Evolutionary conservation across 2,113 vertebrate genomes (phyloP).

Genomic region (Poeciliopsis turrubarensis): DNA sequence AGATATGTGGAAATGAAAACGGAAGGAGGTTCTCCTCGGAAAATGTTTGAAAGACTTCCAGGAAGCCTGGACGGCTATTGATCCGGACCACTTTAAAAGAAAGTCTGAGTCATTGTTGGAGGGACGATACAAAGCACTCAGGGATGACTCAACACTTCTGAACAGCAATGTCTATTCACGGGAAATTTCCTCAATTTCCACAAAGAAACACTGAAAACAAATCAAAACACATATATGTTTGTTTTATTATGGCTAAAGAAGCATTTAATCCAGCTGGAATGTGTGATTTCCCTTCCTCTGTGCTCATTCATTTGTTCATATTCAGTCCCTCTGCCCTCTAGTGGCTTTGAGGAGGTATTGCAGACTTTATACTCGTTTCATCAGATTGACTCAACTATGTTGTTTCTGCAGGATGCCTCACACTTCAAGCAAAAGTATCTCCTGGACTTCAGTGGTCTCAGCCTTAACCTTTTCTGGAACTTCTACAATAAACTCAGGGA

Average conservation of each 20-base stretch:
- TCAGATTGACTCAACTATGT: neutral
- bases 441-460: conserved; percentile 90
- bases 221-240: neutral
- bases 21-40: neutral
- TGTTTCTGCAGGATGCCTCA: conserved; percentile 85
- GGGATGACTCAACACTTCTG: neutral
- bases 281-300: neutral
- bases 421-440: conserved; percentile 89
- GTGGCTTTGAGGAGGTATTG: neutral
- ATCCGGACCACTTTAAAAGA: neutral
- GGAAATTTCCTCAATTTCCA: too few species aligned
- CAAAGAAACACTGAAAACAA: neutral
- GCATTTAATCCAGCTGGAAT: neutral
- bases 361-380: neutral
- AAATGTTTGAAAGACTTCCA: neutral
- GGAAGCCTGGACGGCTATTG: neutral
- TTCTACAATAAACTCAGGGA: conserved; percentile 93
- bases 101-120: neutral
- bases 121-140: neutral
- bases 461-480: conserved; percentile 90
- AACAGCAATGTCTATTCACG: too few species aligned
- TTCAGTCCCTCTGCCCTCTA: neutral
- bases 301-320: neutral
- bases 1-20: too few species aligned
- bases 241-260: neutral